A percentile compares a stretch with the other conserved stretches of the same genome.
phyloP scores from a whole-genome alignment of 2,797 vertebrate species.

The Lithobates pipiens region DNA sequence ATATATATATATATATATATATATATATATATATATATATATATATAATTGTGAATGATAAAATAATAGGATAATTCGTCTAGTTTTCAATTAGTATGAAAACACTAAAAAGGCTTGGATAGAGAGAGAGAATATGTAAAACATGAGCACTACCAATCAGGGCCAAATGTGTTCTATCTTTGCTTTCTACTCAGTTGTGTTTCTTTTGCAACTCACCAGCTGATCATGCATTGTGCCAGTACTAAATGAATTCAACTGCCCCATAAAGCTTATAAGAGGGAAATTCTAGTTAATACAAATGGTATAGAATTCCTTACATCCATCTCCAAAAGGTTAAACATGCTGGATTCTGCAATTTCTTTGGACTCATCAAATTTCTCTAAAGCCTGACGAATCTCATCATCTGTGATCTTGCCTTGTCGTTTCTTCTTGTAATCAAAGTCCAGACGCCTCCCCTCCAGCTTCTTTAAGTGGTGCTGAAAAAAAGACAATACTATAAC shows the following conservation, averaged over 20 bases:
- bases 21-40: too few species aligned
- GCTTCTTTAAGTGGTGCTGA: slow-evolving; percentile 97
- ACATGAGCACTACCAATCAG: too few species aligned
- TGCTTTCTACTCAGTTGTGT: too few species aligned
- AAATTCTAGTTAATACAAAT: not conserved
- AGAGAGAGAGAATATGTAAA: too few species aligned
- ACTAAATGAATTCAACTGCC: not conserved
- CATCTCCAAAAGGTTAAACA: slow-evolving; percentile 98
- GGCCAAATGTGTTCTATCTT: too few species aligned
- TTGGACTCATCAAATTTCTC: slow-evolving; percentile 98
- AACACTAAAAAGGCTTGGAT: too few species aligned
- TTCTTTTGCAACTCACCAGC: not conserved
- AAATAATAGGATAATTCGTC: too few species aligned
- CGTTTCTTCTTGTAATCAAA: slow-evolving; percentile 99
- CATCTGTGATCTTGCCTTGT: slow-evolving; percentile 94
- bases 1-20: too few species aligned
- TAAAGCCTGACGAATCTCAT: slow-evolving; percentile 92
- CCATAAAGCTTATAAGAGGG: not conserved
- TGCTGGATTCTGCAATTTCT: slow-evolving; percentile 95
- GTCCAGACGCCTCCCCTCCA: slow-evolving; percentile 94
- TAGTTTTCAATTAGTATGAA: too few species aligned
- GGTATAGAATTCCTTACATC: slow-evolving; percentile 81
- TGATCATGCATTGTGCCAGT: not conserved
- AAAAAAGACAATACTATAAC: slow-evolving; percentile 34
- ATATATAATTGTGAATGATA: too few species aligned